phyloP scores from a whole-genome alignment of 2,113 vertebrate species.

The Pimephales promelas region DNA sequence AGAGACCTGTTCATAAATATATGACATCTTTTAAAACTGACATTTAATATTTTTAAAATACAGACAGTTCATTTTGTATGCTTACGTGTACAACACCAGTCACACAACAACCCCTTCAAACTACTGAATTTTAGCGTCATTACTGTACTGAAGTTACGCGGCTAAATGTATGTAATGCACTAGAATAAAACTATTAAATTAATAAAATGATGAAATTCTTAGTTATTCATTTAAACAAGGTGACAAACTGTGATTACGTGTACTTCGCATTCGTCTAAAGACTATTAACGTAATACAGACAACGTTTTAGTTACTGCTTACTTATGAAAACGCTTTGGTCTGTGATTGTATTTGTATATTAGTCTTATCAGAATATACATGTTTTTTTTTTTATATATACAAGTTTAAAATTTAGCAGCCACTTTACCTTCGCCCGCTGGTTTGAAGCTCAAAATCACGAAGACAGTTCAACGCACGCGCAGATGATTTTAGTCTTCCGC shows the following conservation, averaged over 20 bases:
- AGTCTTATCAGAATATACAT: too few species aligned
- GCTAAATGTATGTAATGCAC: neutral
- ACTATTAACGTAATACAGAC: too few species aligned
- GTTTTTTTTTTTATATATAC: too few species aligned
- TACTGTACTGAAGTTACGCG: neutral
- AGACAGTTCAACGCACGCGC: slow-evolving; percentile 36
- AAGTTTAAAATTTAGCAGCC: too few species aligned
- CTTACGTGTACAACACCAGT: slow-evolving; percentile 22
- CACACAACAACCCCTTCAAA: neutral
- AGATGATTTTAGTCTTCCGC: slow-evolving; percentile 28
- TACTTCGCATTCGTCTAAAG: neutral
- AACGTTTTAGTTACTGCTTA: neutral
- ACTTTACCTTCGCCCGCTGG: slow-evolving; percentile 39
- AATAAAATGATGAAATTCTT: neutral
- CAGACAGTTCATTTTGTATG: neutral
- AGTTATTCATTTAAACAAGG: neutral
- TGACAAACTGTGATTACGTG: slow-evolving; percentile 36
- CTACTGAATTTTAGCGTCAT: neutral
- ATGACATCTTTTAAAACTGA: neutral
- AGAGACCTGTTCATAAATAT: neutral
- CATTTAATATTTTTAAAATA: neutral
- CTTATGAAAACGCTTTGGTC: too few species aligned
- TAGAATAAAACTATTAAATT: neutral
- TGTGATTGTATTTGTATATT: too few species aligned
- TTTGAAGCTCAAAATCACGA: neutral